These are phyloP conservation scores for Scotopteryx bipunctaria DNA, from an alignment of 2,888 invertebrate genomes.

Conservation along the genomic window DNA sequence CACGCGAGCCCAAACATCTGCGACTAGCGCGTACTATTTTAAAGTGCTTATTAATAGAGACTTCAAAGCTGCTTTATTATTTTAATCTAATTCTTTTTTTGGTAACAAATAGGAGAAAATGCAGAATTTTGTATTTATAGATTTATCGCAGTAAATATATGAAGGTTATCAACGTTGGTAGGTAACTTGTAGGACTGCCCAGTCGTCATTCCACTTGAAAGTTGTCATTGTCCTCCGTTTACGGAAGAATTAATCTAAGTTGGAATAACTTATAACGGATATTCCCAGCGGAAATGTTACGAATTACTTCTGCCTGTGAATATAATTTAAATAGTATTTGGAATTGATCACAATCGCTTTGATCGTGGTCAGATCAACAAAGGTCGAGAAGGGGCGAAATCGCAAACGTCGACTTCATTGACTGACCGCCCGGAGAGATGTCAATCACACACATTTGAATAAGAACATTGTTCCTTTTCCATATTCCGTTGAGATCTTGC, in stretches of 20 bases:
- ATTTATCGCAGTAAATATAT: too few relatives aligned
- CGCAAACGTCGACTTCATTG: conserved; percentile 42
- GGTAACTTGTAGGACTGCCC: too few relatives aligned
- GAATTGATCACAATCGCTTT: conserved; percentile 69
- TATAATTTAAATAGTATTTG: conserved; percentile 69
- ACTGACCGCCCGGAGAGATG: conserved; percentile 79
- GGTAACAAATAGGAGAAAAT: neutral
- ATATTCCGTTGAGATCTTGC: conserved; percentile 70
- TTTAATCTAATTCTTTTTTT: conserved; percentile 1
- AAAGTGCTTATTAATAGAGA: conserved; percentile 26
- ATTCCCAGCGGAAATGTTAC: conserved; percentile 61
- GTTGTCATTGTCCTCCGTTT: conserved; percentile 6
- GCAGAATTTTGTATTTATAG: neutral
- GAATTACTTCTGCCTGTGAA: conserved; percentile 52
- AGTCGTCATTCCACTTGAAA: neutral
- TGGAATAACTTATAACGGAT: conserved; percentile 54
- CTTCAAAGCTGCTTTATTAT: conserved; percentile 6
- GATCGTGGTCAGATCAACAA: conserved; percentile 75
- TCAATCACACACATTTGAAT: conserved; percentile 80
- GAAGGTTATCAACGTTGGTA: too few relatives aligned
- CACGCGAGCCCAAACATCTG: conserved; percentile 68
- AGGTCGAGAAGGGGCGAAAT: conserved; percentile 53
- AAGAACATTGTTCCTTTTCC: conserved; percentile 71
- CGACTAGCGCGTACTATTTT: conserved; percentile 40
- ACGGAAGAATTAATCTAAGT: conserved; percentile 28